phyloP scores from a whole-genome alignment of 1,140 invertebrate species.

The Zaprionus kolodkinae region DNA sequence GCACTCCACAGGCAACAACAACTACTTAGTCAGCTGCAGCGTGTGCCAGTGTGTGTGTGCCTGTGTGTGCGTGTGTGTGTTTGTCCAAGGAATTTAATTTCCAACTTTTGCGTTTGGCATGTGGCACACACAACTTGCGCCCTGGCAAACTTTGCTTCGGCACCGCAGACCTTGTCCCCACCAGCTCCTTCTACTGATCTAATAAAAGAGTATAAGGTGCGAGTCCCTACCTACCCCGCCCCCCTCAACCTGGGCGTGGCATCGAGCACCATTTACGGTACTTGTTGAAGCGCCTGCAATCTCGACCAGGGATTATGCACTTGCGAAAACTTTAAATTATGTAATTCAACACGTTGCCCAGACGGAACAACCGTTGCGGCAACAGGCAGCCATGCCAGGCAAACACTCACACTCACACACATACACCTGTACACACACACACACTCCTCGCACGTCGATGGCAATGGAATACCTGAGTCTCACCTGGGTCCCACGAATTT shows the following conservation, averaged over 20 bases:
- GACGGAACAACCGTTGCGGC: constrained; percentile 24
- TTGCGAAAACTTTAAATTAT: constrained; percentile 75
- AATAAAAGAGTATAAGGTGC: constrained; percentile 49
- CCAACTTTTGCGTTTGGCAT: constrained; percentile 73
- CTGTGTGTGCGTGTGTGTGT: constrained; percentile 33
- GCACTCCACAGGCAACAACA: constrained; percentile 7
- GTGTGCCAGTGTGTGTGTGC: constrained; percentile 19
- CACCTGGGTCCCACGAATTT: constrained; percentile 77
- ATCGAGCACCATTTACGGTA: constrained; percentile 53
- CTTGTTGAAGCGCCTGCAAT: constrained; percentile 68
- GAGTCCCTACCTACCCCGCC: neutral
- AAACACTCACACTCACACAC: constrained; percentile 21
- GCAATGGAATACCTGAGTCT: constrained; percentile 32
- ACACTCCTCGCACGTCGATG: constrained; percentile 40
- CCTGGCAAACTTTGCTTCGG: constrained; percentile 56
- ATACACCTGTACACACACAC: constrained; percentile 10
- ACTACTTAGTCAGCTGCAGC: constrained; percentile 37
- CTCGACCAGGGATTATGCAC: constrained; percentile 68
- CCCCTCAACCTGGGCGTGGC: constrained; percentile 11
- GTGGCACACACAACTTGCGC: constrained; percentile 61
- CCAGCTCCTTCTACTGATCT: constrained; percentile 56
- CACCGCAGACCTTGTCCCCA: constrained; percentile 13
- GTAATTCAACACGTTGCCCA: constrained; percentile 77
- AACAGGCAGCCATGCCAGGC: constrained; percentile 47
- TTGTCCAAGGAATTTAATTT: constrained; percentile 78